Evolutionary conservation across 2,113 vertebrate genomes (phyloP).

Genomic region (Heloderma charlesbogerti): DNA sequence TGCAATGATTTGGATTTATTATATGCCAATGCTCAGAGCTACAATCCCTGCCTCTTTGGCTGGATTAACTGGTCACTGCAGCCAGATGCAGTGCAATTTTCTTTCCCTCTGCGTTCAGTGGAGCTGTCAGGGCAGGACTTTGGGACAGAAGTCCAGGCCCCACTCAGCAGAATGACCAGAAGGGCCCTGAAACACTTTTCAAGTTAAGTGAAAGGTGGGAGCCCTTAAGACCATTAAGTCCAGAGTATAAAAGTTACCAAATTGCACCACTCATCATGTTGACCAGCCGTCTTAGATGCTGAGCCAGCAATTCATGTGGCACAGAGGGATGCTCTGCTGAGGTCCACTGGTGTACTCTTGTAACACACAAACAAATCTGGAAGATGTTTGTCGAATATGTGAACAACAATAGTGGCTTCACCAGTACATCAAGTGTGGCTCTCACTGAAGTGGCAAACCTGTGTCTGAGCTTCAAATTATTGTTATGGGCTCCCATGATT

Average conservation of each 20-base stretch:
- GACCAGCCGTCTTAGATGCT: background rate
- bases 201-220: no score
- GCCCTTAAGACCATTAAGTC: no score
- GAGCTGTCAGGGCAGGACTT: background rate
- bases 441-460: background rate
- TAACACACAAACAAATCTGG: background rate
- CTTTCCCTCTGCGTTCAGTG: no score
- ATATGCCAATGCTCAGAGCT: no score
- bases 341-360: background rate
- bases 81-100: no score
- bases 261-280: background rate
- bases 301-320: background rate
- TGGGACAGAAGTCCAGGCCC: background rate
- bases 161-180: no score
- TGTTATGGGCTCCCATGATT: background rate
- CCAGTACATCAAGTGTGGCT: background rate
- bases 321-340: background rate
- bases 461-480: background rate
- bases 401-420: background rate
- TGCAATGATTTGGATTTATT: no score
- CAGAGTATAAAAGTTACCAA: no score
- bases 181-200: no score
- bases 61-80: background rate
- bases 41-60: background rate
- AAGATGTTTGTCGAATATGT: background rate